Base-by-base conservation (phyloP, 2,113 vertebrate species). In the Sinocyclocheilus anophthalmus region DNA sequence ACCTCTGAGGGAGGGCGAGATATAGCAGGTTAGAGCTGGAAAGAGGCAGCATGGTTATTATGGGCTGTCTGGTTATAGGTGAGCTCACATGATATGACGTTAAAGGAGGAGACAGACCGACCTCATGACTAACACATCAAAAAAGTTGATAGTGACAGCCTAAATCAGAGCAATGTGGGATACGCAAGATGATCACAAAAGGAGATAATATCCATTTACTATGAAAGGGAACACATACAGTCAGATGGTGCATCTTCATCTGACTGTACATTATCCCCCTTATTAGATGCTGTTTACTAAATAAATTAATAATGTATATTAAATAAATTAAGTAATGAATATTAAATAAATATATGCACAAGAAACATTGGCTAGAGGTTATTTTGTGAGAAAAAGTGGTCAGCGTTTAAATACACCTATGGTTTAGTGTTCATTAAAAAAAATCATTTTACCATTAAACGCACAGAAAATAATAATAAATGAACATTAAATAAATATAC, bases 1-100 rank as follows among this genome's bases (percentile, higher is more conserved):
- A 96, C 94, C 92, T 97, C 98, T 98, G 94, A 88, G 86, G 92
- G 88, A 88, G 6, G 57, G 57, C 5, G 30, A 61, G 76, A 83
- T 85, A 37, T 73, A 90, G 50, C 77, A n/a, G 61, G 76, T 70
- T 42, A 76, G 85, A 63, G 53, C 59, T 65, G 65, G 65, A 83
- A 50, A 72, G 45, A 70, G 26, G 65, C 75, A 76, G 75, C 42
- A 26, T 1, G 30, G 57, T 39, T 61, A 63, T 55, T 50, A 30
- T 0, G 6, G 77, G 16, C 10, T 57, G 53, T 79, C 33, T 59
- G 77, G 63, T 22, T 33, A 18, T 20, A n/a, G 61, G 13, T 79
- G 22, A 80, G 57, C 5, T 61, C 77, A 61, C 33, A 14, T n/a
- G n/a, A 42, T 37, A 4, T 67, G 39, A 81, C n/a, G 24, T 12